phyloP scores from a whole-genome alignment of 35 echinoderm and acorn worm genomes.

The Nesometra sesokonis region DNA sequence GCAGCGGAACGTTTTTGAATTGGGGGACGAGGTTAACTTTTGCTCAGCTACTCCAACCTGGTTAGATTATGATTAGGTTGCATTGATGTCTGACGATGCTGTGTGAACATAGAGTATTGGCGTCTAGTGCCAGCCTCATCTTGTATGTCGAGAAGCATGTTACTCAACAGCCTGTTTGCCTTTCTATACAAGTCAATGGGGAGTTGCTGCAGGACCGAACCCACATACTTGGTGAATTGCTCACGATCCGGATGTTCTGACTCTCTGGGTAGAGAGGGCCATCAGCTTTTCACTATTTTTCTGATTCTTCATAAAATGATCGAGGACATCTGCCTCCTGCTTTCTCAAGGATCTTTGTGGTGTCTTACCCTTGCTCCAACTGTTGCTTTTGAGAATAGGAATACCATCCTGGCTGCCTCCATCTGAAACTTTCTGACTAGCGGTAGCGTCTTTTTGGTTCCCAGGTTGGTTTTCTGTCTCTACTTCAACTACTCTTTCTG shows the following conservation, averaged over 20 bases:
- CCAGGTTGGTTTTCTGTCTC: no score
- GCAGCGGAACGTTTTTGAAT: no score
- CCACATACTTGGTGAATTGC: constrained; percentile 9
- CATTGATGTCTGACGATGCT: background rate
- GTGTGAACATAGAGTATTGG: background rate
- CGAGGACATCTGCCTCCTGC: constrained; percentile 8
- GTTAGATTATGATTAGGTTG: no score
- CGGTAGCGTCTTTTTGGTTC: background rate
- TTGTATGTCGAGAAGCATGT: constrained; percentile 11
- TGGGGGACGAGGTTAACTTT: no score
- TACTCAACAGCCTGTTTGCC: background rate
- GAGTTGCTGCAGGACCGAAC: constrained; percentile 16
- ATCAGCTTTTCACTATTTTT: constrained; percentile 8
- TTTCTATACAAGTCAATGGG: constrained; percentile 12
- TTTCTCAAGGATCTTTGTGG: constrained; percentile 3
- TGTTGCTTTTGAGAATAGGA: background rate
- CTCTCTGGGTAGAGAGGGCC: constrained; percentile 12
- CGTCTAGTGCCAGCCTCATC: constrained; percentile 12
- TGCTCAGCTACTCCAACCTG: no score
- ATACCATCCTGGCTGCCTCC: background rate
- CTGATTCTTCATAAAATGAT: constrained; percentile 4
- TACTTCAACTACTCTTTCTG: no score
- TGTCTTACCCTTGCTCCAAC: background rate
- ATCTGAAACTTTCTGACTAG: background rate
- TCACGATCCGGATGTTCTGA: background rate